Base-by-base conservation (phyloP, 2,797 vertebrate species). In the Neostethus bicornis region DNA sequence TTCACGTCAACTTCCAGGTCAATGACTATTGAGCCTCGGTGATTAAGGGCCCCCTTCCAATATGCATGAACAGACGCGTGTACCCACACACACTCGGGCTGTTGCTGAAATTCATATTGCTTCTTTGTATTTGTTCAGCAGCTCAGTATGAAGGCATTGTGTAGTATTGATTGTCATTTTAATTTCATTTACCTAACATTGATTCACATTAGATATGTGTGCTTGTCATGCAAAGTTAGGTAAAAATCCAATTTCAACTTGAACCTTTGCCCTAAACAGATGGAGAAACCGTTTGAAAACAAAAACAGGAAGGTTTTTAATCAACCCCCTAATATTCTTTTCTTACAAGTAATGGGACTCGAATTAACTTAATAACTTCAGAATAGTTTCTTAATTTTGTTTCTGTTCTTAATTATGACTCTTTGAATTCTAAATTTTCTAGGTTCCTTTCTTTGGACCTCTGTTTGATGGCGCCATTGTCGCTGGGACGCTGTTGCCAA, bases 381-480 rank as follows among this genome's bases (percentile, higher is more conserved):
- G n/a, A 39, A 35, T 38, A 53, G 25, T 59, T 23, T 14, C 28
- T n/a, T 34, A 2, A 1, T 54, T 23, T 61, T 44, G 5, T 25
- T 51, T 7, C 9, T 59, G 4, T 5, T 5, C 51, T 43, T 35
- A 12, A 28, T 39, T 12, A 4, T 9, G 34, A 42, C 6, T 29
- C 21, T 13, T 45, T 2, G n/a, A n/a, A 43, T 4, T 64, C 34
- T 61, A 23, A 17, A 58, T 63, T 56, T 66, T 44, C 51, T 89
- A 99, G 97, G 94, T 98, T 84, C 97, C 97, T 0, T 98, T 98
- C 87, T 99, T 99, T 12, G 96, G 97, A 39, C 97, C 97, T 61
- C 88, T 99, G 69, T 98, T 98, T 20, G 87, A 97, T 13, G 96
- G 97, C 51, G 94, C 97, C 47, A 97, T 99, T 2, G 93, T 99